A percentile compares a stretch with the other conserved stretches of the same genome.
phyloP scores from a whole-genome alignment of 2,113 vertebrate genomes.

The Burhinus bistriatus region DNA sequence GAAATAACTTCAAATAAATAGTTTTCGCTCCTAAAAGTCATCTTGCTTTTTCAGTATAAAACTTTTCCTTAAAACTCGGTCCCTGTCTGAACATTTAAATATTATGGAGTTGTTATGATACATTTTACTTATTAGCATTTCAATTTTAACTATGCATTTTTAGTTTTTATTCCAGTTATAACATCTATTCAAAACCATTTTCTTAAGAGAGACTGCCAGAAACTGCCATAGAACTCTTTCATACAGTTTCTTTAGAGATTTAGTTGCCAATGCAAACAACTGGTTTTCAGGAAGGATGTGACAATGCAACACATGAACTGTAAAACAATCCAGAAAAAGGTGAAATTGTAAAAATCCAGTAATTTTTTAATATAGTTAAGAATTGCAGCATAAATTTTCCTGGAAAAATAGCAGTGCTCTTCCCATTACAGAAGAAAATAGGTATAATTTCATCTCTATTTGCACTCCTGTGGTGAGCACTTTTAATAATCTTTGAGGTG shows the following conservation, averaged over 20 bases:
- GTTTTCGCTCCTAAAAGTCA: not conserved
- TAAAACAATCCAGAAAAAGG: constrained; percentile 43
- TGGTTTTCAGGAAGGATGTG: constrained; percentile 4
- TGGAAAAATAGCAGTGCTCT: not conserved
- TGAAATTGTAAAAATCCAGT: not conserved
- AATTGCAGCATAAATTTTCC: not conserved
- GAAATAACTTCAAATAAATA: not conserved
- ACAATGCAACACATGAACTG: not conserved
- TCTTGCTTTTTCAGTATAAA: not conserved
- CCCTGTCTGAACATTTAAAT: not conserved
- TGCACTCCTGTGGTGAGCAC: not conserved
- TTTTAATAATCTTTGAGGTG: not conserved
- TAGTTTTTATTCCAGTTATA: not conserved
- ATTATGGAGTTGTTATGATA: not conserved
- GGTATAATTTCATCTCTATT: not conserved
- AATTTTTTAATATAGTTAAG: not conserved
- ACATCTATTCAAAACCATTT: not conserved
- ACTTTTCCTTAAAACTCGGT: not conserved
- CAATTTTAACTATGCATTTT: not conserved
- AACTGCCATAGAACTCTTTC: not conserved
- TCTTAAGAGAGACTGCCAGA: not conserved
- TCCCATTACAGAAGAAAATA: not conserved
- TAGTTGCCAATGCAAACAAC: not conserved
- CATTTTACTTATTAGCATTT: not conserved
- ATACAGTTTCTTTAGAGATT: not conserved